A percentile compares a stretch with the other conserved stretches of the same genome.
These are phyloP conservation scores for Leptopilina syphax DNA, from an alignment of 2,888 invertebrate species.

Conservation along the genomic window DNA sequence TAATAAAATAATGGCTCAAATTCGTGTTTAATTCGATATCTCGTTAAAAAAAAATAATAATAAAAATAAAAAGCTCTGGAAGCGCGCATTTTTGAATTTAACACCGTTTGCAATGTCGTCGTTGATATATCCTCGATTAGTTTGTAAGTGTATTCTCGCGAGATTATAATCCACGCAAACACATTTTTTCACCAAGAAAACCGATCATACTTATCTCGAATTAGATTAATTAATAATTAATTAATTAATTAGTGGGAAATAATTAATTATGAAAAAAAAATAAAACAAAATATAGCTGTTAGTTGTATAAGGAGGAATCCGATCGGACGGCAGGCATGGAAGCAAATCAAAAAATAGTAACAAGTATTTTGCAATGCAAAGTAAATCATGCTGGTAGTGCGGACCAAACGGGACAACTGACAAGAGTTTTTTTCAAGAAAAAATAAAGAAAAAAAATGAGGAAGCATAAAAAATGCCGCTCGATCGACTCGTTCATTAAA, in stretches of 20 bases:
- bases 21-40: conserved; percentile 42
- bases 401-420: conserved; percentile 75
- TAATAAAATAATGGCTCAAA: conserved; percentile 36
- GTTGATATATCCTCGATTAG: conserved; percentile 48
- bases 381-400: conserved; percentile 69
- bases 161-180: conserved; percentile 18
- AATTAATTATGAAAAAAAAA: too few relatives aligned
- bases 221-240: conserved; percentile 17
- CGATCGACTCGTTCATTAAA: conserved; percentile 56
- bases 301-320: conserved; percentile 62
- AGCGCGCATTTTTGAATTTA: conserved; percentile 44
- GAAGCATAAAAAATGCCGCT: conserved; percentile 57
- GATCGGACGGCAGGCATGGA: conserved; percentile 74
- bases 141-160: conserved; percentile 13
- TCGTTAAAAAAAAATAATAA: conserved; percentile 28
- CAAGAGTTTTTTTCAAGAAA: conserved; percentile 56
- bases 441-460: conserved; percentile 49
- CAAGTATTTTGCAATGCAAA: conserved; percentile 68
- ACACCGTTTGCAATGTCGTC: conserved; percentile 57
- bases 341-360: conserved; percentile 68
- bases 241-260: conserved; percentile 16
- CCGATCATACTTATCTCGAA: conserved; percentile 33
- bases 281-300: conserved; percentile 36
- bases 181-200: conserved; percentile 29
- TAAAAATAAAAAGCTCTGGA: conserved; percentile 33